A percentile compares a stretch with the other conserved stretches of the same genome.
Evolutionary conservation across 1,140 invertebrate genomes (phyloP).

Genomic region (Drosophila kepulauana): DNA sequence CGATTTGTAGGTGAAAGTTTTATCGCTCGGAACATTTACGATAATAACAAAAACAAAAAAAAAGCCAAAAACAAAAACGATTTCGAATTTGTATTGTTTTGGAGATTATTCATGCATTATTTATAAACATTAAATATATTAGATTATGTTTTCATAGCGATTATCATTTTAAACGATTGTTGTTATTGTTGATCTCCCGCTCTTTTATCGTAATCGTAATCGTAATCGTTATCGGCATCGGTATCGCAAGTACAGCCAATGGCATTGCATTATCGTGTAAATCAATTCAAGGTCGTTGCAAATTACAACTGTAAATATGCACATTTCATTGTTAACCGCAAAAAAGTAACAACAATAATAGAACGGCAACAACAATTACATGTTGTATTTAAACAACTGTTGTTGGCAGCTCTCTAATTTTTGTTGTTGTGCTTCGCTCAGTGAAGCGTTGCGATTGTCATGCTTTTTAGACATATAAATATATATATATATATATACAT

Average conservation of each 20-base stretch:
- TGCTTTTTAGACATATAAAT: conserved; percentile 2
- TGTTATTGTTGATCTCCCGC: not conserved
- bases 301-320: conserved; percentile 40
- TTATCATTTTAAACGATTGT: conserved; percentile 11
- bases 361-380: conserved; percentile 7
- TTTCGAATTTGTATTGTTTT: conserved; percentile 8
- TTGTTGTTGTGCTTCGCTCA: conserved; percentile 25
- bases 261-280: conserved; percentile 32
- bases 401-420: conserved; percentile 14
- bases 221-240: not conserved
- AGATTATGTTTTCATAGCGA: conserved; percentile 14
- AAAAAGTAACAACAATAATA: conserved; percentile 29
- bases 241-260: conserved; percentile 4
- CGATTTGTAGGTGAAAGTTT: conserved; percentile 62
- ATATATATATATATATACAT: not conserved
- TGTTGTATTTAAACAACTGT: conserved; percentile 4
- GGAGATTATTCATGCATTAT: conserved; percentile 39
- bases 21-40: conserved; percentile 40
- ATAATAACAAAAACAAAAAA: conserved; percentile 1
- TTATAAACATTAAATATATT: conserved; percentile 37
- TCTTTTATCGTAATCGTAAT: conserved; percentile 14
- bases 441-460: conserved; percentile 36
- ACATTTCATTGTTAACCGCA: conserved; percentile 47
- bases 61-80: conserved; percentile 17
- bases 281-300: conserved; percentile 53